These are phyloP conservation scores for Sebastes schlegelii DNA, from an alignment of 2,113 vertebrate species.

Conservation along the genomic window DNA sequence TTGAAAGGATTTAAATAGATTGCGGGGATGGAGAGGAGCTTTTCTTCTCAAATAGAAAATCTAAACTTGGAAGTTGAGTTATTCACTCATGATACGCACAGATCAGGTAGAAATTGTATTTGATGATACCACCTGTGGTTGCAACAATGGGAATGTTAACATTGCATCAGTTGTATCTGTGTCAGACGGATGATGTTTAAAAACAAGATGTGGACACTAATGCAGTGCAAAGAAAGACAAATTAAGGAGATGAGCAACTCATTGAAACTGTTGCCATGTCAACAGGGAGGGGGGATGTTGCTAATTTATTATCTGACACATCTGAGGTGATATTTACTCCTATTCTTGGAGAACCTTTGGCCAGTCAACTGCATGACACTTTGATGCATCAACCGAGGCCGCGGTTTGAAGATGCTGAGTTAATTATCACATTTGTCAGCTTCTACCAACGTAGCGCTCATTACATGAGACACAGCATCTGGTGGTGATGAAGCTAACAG, in stretches of 20 bases:
- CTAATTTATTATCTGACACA: conserved; percentile 65
- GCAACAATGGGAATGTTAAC: conserved; percentile 10
- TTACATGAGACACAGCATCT: conserved; percentile 58
- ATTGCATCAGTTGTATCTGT: conserved; percentile 20
- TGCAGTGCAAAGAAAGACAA: conserved; percentile 37
- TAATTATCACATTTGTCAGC: conserved; percentile 75
- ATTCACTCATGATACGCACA: neutral
- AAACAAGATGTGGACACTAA: conserved; percentile 27
- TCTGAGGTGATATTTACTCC: conserved; percentile 54
- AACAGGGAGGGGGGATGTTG: conserved; percentile 22
- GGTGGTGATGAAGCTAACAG: conserved; percentile 52
- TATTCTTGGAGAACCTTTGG: conserved; percentile 54
- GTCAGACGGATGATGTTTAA: conserved; percentile 41
- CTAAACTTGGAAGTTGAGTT: conserved; percentile 15
- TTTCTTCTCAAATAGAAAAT: neutral
- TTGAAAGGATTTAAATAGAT: neutral
- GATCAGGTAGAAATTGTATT: conserved; percentile 26
- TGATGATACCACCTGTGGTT: neutral
- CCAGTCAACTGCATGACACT: conserved; percentile 51
- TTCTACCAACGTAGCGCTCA: conserved; percentile 46
- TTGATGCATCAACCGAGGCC: conserved; percentile 40
- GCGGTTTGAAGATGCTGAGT: conserved; percentile 44
- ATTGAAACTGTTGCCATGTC: conserved; percentile 35
- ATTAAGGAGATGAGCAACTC: conserved; percentile 44
- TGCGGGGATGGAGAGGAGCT: neutral